These are phyloP conservation scores for Steatocranus sp. DNA, from an alignment of 2,797 vertebrate species.

Conservation along the genomic window DNA sequence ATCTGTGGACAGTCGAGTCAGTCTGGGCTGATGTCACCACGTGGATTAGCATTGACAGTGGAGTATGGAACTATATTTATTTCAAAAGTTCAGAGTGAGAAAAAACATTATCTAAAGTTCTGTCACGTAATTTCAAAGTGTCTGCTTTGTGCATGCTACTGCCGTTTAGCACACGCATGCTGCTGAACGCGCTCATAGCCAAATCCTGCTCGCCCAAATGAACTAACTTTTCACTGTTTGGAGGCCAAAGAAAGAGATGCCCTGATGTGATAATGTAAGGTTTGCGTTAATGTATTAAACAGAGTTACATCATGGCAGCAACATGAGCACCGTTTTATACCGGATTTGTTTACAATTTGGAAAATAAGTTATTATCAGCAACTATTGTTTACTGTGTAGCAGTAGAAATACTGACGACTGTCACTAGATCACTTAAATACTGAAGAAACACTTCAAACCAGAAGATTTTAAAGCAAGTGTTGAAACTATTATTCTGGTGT, in stretches of 20 bases:
- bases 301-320: neutral
- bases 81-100: neutral
- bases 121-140: neutral
- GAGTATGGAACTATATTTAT: accelerated
- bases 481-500: neutral
- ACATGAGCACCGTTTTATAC: accelerated
- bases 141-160: accelerated
- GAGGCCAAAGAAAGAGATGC: neutral
- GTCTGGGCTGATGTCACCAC: neutral
- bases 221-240: neutral
- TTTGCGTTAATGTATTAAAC: neutral
- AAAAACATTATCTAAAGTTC: neutral
- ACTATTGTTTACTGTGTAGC: neutral
- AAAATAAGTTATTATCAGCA: neutral
- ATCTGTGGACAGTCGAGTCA: neutral
- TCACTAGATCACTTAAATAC: neutral
- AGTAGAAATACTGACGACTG: neutral
- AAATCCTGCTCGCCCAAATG: neutral
- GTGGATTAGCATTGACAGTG: neutral
- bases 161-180: neutral
- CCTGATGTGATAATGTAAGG: neutral
- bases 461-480: neutral
- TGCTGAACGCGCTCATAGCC: neutral
- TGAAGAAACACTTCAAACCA: neutral
- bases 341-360: neutral